Evolutionary conservation across 2,797 vertebrate species (phyloP).

Genomic region (Lates japonicus): DNA sequence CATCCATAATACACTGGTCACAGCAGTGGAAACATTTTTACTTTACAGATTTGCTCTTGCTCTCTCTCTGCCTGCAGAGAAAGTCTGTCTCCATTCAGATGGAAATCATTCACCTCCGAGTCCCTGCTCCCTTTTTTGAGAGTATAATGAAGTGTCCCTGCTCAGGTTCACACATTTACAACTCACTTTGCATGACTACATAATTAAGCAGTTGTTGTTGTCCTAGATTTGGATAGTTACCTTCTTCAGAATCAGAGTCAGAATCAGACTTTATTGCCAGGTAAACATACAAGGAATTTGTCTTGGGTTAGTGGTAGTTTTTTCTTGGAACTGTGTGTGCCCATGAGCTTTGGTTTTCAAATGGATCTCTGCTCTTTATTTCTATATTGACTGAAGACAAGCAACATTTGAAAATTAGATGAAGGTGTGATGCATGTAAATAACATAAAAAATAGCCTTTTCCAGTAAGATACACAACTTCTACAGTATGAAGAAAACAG

Average conservation of each 20-base stretch:
- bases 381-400: background rate
- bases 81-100: constrained; percentile 41
- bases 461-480: background rate
- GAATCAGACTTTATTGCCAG: too few relatives aligned
- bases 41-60: background rate
- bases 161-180: constrained; percentile 48
- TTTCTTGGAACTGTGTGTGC: background rate
- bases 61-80: background rate
- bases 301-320: too few relatives aligned
- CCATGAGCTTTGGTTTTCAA: background rate
- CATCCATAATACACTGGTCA: background rate
- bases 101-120: constrained; percentile 22
- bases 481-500: background rate
- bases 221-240: background rate
- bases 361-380: background rate
- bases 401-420: background rate
- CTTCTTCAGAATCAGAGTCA: background rate
- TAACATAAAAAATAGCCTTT: background rate
- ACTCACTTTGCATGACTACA: constrained; percentile 49
- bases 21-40: background rate
- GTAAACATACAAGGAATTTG: too few relatives aligned
- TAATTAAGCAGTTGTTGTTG: constrained; percentile 42
- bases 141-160: constrained; percentile 36
- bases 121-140: constrained; percentile 28
- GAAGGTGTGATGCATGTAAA: background rate